These are phyloP conservation scores for Zaprionus lachaisei DNA, from an alignment of 1,140 invertebrate species.

Conservation along the genomic window DNA sequence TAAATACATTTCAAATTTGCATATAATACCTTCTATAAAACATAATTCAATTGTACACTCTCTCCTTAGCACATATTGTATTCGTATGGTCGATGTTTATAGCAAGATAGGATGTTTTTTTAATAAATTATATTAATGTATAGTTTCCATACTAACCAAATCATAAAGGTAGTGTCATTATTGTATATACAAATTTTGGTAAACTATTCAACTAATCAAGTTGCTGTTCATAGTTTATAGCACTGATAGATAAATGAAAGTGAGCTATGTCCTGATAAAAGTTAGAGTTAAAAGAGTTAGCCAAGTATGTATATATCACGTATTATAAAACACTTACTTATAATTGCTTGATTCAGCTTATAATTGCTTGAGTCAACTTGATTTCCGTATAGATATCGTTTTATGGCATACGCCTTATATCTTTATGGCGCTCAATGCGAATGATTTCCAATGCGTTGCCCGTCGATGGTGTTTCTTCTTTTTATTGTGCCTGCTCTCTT, in stretches of 20 bases:
- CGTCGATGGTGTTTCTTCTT: conserved; percentile 29
- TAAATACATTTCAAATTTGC: too few relatives aligned
- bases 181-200: background rate
- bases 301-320: background rate
- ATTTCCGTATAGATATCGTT: background rate
- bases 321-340: background rate
- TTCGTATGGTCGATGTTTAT: too few relatives aligned
- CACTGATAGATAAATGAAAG: background rate
- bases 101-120: too few relatives aligned
- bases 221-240: background rate
- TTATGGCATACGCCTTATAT: background rate
- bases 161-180: background rate
- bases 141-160: too few relatives aligned
- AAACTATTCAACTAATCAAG: background rate
- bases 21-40: too few relatives aligned
- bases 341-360: background rate
- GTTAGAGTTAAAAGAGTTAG: too few relatives aligned
- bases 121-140: too few relatives aligned
- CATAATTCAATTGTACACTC: too few relatives aligned
- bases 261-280: background rate
- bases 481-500: conserved; percentile 65
- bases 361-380: background rate
- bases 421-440: conserved; percentile 4
- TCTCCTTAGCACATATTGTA: too few relatives aligned
- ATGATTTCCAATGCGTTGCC: conserved; percentile 54